Evolutionary conservation across 2,888 invertebrate genomes (phyloP).

Genomic region (Eristalis intricaria): DNA sequence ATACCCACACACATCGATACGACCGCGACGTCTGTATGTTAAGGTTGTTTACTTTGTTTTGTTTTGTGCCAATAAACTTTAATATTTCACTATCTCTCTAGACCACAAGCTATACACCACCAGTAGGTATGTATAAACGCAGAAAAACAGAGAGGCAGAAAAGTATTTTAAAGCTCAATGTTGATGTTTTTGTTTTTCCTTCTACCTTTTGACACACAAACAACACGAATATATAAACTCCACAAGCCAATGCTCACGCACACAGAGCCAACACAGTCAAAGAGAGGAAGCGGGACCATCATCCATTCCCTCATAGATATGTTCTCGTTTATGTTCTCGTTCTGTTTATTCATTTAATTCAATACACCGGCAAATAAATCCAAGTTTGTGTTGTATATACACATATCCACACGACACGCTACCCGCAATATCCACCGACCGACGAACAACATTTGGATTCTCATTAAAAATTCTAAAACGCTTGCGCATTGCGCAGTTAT

Average conservation of each 20-base stretch:
- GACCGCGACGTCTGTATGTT: not conserved
- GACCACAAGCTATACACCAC: constrained; percentile 32
- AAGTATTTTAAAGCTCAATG: constrained; percentile 61
- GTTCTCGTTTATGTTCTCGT: constrained; percentile 62
- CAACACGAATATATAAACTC: constrained; percentile 4
- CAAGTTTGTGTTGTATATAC: constrained; percentile 10
- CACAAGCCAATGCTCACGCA: constrained; percentile 27
- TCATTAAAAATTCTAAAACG: constrained; percentile 70
- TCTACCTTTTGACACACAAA: constrained; percentile 19
- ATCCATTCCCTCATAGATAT: constrained; percentile 1
- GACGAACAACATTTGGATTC: constrained; percentile 43
- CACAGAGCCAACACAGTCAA: constrained; percentile 21
- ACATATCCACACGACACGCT: constrained; percentile 1
- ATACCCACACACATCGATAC: constrained; percentile 9
- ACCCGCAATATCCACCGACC: not conserved
- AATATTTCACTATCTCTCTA: constrained; percentile 58
- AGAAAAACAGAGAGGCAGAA: constrained; percentile 16
- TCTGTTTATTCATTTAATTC: constrained; percentile 48
- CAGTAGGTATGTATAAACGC: constrained; percentile 48
- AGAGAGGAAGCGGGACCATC: not conserved
- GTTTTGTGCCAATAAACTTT: constrained; percentile 71
- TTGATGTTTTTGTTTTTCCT: constrained; percentile 6
- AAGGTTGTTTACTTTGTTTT: constrained; percentile 67
- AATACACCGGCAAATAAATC: constrained; percentile 26
- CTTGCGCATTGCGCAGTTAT: constrained; percentile 72